phyloP scores from a whole-genome alignment of 2,113 vertebrate species.

The Daboia siamensis region DNA sequence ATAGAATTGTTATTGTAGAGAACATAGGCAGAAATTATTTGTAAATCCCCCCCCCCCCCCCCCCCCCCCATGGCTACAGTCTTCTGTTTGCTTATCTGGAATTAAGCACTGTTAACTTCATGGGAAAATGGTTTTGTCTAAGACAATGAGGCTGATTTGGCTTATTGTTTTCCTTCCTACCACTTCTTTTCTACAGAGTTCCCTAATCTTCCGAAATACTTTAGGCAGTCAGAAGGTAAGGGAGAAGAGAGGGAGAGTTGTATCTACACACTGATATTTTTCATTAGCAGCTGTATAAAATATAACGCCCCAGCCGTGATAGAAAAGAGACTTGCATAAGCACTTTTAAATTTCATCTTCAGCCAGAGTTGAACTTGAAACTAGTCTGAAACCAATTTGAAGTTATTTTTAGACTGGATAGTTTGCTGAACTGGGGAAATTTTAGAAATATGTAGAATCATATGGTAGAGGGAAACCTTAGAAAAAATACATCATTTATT shows the following conservation, averaged over 20 bases:
- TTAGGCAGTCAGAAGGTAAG: not conserved
- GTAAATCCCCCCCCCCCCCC: not conserved
- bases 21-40: not conserved
- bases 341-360: not conserved
- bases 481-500: not conserved
- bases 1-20: not conserved
- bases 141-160: not conserved
- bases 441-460: not conserved
- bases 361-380: not conserved
- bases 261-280: not conserved
- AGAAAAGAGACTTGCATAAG: not conserved
- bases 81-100: not conserved
- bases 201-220: not conserved
- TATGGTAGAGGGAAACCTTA: not conserved
- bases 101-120: not conserved
- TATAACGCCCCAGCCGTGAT: not conserved
- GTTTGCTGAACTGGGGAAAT: not conserved
- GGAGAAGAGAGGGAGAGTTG: not conserved
- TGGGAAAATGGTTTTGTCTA: not conserved
- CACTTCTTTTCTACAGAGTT: not conserved
- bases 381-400: not conserved
- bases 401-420: not conserved
- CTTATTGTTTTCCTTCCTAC: not conserved
- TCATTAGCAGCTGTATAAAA: not conserved
- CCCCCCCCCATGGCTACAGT: not conserved